Evolutionary conservation across 1,140 invertebrate species (phyloP).

Genomic region (Zeugodacus cucurbitae): DNA sequence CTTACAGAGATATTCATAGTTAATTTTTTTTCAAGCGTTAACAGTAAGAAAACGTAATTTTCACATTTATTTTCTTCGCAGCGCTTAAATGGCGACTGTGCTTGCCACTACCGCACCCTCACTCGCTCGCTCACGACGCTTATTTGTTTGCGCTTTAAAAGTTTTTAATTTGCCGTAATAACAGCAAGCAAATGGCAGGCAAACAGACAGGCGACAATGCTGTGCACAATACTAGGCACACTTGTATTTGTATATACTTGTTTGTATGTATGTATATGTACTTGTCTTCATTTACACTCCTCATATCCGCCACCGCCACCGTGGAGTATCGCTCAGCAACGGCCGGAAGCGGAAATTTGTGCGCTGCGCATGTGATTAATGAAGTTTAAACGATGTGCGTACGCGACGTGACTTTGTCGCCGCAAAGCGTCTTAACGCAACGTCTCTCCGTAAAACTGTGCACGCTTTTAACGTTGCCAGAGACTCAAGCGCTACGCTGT

Average conservation of each 20-base stretch:
- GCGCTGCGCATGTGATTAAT: slow-evolving; percentile 34
- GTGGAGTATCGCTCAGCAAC: background rate
- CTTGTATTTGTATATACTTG: background rate
- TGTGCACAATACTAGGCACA: background rate
- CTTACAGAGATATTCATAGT: background rate
- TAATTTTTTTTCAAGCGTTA: background rate
- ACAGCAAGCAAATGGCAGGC: background rate
- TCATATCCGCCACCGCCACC: background rate
- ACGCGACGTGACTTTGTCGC: slow-evolving; percentile 14
- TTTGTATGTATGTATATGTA: background rate
- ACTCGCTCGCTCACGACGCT: background rate
- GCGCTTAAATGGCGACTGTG: background rate
- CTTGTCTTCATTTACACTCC: background rate
- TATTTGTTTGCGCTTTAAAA: background rate
- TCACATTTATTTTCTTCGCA: background rate
- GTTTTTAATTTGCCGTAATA: slow-evolving; percentile 7
- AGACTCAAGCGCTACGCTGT: background rate
- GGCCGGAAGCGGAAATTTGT: background rate
- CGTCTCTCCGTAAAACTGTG: background rate
- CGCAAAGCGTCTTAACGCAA: background rate
- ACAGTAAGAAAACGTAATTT: background rate
- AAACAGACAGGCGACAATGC: background rate
- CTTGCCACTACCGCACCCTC: background rate
- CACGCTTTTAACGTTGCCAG: background rate
- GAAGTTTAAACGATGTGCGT: slow-evolving; percentile 35